Evolutionary conservation across 2,888 invertebrate species (phyloP).

Genomic region (Julus scanicus): DNA sequence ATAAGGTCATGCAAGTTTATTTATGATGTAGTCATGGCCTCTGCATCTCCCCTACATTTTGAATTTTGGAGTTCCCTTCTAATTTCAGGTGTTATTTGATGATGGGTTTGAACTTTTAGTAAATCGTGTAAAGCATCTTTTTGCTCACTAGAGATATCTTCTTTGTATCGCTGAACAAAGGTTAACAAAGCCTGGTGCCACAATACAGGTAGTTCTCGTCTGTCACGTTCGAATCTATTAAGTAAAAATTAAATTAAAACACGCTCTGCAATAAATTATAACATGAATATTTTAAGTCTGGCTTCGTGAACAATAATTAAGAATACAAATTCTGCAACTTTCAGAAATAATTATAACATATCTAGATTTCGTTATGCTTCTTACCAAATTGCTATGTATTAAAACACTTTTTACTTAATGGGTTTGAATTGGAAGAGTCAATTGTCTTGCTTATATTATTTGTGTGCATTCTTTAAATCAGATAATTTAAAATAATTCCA

Average conservation of each 20-base stretch:
- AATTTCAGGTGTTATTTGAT: conserved; percentile 82
- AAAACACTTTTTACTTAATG: too few relatives aligned
- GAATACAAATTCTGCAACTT: too few relatives aligned
- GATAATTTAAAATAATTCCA: too few relatives aligned
- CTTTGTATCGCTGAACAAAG: conserved; percentile 95
- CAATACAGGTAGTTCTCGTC: conserved; percentile 87
- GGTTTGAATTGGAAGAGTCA: too few relatives aligned
- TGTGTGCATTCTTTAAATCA: too few relatives aligned
- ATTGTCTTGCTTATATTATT: too few relatives aligned
- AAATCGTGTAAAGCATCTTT: conserved; percentile 85
- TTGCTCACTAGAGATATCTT: conserved; percentile 93
- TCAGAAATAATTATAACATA: too few relatives aligned
- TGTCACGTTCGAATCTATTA: conserved; percentile 83
- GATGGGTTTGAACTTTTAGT: conserved; percentile 76
- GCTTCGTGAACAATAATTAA: too few relatives aligned
- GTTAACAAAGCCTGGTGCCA: conserved; percentile 97
- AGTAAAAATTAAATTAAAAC: not conserved
- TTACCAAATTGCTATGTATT: too few relatives aligned
- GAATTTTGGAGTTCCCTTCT: conserved; percentile 86
- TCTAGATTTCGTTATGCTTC: too few relatives aligned
- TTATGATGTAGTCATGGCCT: conserved; percentile 16
- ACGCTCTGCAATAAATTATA: too few relatives aligned
- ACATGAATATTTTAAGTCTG: too few relatives aligned
- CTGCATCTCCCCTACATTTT: conserved; percentile 76
- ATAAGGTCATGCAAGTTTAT: not conserved